Base-by-base conservation (phyloP, 2,113 vertebrate genomes). In the Pomatorhinus ruficollis region DNA sequence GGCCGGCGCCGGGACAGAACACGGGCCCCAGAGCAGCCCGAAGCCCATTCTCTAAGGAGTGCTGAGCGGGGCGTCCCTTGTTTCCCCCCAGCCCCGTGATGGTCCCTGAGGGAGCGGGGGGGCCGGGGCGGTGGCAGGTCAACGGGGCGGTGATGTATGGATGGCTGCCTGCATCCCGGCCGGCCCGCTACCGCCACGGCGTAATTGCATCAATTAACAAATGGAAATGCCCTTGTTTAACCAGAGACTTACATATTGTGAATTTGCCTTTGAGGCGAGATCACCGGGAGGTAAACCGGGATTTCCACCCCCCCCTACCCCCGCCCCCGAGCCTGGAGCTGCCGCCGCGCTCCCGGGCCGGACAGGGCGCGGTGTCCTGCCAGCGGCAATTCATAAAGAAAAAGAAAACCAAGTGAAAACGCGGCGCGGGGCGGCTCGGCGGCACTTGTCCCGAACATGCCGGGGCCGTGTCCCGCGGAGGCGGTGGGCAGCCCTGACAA, bases 181-280 rank as follows among this genome's bases (percentile, higher is more conserved):
- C 96, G 97, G 98, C 98, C 98, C 98, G 97, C 98, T 98, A 98
- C 97, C 97, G 97, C 96, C 96, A 84, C 97, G 96, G 96, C 97
- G 96, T 99, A 99, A 99, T 99, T 98, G 98, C 98, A 97, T 98
- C 98, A 99, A 98, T 99, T 99, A 99, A 98, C 98, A 98, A 98
- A 98, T 98, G 97, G 98, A 97, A 97, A 97, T 98, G 97, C 94
- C 97, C 98, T 98, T 98, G 98, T 98, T 98, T 98, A 98, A 98
- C 97, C 98, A 98, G 96, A 95, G 91, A 96, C 92, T 97, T 98
- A 98, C 97, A 97, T 87, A 96, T 87, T 96, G 97, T 97, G 97
- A 97, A 97, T 97, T 97, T 97, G 97, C 98, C 97, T 98, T 95
- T 95, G 97, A 97, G 93, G 74, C 56, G 45, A 84, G 50, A 80